These are phyloP conservation scores for Phenacoccus solenopsis DNA, from an alignment of 1,140 invertebrate genomes.

Conservation along the genomic window DNA sequence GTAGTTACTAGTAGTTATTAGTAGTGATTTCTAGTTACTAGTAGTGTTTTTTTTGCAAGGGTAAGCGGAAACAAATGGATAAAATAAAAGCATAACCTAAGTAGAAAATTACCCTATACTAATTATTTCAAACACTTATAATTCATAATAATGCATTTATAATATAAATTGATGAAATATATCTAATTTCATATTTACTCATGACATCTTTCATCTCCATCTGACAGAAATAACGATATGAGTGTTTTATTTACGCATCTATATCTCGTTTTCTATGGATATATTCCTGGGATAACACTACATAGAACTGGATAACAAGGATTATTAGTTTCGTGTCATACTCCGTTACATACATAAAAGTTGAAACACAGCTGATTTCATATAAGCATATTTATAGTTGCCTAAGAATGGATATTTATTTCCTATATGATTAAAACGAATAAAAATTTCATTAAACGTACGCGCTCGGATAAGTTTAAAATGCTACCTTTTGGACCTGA, in stretches of 20 bases:
- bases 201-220: too few species aligned
- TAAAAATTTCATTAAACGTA: background rate
- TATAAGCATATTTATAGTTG: background rate
- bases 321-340: background rate
- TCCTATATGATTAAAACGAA: background rate
- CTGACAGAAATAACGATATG: too few species aligned
- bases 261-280: background rate
- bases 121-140: too few species aligned
- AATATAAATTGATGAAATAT: too few species aligned
- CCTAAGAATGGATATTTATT: background rate
- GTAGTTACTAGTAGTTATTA: too few species aligned
- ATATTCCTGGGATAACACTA: background rate
- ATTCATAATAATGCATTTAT: too few species aligned
- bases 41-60: too few species aligned
- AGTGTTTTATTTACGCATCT: background rate
- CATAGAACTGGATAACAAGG: background rate
- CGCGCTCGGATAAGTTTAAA: background rate
- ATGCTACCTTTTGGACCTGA: background rate
- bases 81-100: too few species aligned
- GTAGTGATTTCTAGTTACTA: too few species aligned
- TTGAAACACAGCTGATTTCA: background rate
- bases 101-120: too few species aligned
- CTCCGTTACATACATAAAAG: background rate
- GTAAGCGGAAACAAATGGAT: too few species aligned
- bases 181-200: too few species aligned